Percentiles rank a stretch among this genome's conserved stretches.
Evolutionary conservation across 1,140 invertebrate species (phyloP).

Genomic region (Colletes latitarsis): DNA sequence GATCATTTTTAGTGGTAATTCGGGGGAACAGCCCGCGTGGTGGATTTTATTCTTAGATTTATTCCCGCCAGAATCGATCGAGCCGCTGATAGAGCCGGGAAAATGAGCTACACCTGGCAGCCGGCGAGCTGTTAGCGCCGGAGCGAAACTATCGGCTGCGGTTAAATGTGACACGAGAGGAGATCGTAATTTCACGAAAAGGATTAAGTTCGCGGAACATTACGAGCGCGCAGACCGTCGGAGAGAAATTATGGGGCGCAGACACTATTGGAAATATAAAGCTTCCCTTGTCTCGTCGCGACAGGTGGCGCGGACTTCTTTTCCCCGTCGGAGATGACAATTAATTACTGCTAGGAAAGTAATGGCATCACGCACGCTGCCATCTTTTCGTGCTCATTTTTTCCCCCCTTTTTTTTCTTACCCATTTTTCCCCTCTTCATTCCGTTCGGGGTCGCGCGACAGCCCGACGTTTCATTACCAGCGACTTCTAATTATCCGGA

Average conservation of each 20-base stretch:
- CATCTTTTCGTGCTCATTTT: background rate
- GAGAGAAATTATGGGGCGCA: conserved; percentile 54
- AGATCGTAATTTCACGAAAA: conserved; percentile 60
- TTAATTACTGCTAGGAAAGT: conserved; percentile 56
- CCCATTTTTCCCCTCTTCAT: background rate
- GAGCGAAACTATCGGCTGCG: conserved; percentile 23
- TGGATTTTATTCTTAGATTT: conserved; percentile 21
- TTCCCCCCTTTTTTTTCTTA: background rate
- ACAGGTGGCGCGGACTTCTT: conserved; percentile 30
- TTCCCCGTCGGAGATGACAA: conserved; percentile 41
- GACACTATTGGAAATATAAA: conserved; percentile 65
- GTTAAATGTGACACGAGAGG: conserved; percentile 31
- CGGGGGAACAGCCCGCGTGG: background rate
- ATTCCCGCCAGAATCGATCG: background rate
- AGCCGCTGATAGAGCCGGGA: background rate
- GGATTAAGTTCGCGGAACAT: conserved; percentile 53
- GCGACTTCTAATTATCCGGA: conserved; percentile 32
- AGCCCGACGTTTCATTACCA: conserved; percentile 17
- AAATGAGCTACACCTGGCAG: conserved; percentile 28
- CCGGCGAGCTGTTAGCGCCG: background rate
- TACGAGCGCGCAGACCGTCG: conserved; percentile 20
- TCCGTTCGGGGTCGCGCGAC: no score
- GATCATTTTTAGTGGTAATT: background rate
- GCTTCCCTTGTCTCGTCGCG: conserved; percentile 49
- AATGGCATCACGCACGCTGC: conserved; percentile 37